phyloP scores from a whole-genome alignment of 2,888 invertebrate genomes.

The Andrena marginata region DNA sequence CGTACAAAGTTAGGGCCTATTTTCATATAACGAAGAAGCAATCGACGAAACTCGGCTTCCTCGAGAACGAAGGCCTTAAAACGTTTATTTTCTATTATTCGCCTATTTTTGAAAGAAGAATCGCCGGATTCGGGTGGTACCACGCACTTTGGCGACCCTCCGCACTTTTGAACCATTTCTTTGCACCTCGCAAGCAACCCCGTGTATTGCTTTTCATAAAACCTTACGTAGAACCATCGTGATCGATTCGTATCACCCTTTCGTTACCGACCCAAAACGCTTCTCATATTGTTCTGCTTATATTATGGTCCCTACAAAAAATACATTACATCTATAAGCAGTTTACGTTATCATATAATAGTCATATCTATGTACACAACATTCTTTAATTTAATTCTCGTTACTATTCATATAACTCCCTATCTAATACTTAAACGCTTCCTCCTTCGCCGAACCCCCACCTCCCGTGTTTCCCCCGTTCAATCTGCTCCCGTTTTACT shows the following conservation, averaged over 20 bases:
- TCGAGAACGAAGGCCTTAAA: no score
- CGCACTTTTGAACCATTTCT: conserved; percentile 2
- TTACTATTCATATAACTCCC: conserved; percentile 54
- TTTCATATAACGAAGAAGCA: no score
- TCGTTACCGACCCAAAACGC: conserved; percentile 44
- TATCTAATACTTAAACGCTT: conserved; percentile 68
- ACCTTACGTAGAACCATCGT: conserved; percentile 50
- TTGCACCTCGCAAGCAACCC: conserved; percentile 37
- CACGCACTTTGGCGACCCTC: not conserved
- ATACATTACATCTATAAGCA: conserved; percentile 83
- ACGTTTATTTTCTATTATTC: not conserved
- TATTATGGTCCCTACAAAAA: conserved; percentile 83
- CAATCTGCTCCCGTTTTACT: conserved; percentile 26
- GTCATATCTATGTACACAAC: conserved; percentile 74
- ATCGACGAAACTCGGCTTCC: no score
- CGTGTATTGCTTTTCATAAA: conserved; percentile 65
- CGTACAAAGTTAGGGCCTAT: no score
- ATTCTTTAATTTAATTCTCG: conserved; percentile 62
- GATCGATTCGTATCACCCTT: conserved; percentile 57
- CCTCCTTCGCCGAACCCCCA: not conserved
- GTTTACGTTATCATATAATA: conserved; percentile 72
- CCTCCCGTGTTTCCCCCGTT: not conserved
- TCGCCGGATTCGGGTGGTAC: not conserved
- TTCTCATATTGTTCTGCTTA: conserved; percentile 74
- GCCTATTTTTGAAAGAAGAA: not conserved